Conservation (phyloP, 2,797 vertebrate genomes). For the Tympanoctomys barrerae region DNA sequence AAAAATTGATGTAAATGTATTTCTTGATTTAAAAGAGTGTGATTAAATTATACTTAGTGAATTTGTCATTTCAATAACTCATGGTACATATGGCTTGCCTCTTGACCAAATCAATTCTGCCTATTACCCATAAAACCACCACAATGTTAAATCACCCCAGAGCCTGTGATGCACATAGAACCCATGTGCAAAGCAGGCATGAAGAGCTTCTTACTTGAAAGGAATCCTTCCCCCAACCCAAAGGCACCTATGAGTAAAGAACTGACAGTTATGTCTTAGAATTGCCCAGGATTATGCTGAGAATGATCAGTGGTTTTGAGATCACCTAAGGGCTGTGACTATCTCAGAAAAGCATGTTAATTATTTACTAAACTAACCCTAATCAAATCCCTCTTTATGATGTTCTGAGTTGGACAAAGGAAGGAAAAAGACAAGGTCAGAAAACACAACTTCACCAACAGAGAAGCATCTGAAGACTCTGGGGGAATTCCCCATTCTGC, state of each 20-base stretch:
- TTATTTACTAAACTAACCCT: conserved; percentile 5
- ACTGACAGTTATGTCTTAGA: not conserved
- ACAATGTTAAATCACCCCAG: not conserved
- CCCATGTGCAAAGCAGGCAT: not conserved
- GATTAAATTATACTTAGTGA: conserved; percentile 27
- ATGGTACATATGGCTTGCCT: not conserved
- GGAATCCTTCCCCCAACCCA: not conserved
- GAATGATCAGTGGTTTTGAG: not conserved
- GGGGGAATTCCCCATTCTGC: not conserved
- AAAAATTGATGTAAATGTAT: not conserved
- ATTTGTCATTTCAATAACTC: not conserved
- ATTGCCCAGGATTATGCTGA: not conserved
- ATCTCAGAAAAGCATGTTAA: not conserved
- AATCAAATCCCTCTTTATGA: not conserved
- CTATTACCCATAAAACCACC: not conserved
- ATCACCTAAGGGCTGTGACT: not conserved
- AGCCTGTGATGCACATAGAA: not conserved
- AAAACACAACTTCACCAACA: not conserved
- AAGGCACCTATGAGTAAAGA: not conserved
- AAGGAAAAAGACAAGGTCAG: not conserved
- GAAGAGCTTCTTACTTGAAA: not conserved
- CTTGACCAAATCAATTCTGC: not conserved
- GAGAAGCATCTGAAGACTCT: not conserved
- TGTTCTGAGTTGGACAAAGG: not conserved
- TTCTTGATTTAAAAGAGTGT: not conserved